phyloP scores from a whole-genome alignment of 1,140 invertebrate genomes.

The Calephelis nemesis region DNA sequence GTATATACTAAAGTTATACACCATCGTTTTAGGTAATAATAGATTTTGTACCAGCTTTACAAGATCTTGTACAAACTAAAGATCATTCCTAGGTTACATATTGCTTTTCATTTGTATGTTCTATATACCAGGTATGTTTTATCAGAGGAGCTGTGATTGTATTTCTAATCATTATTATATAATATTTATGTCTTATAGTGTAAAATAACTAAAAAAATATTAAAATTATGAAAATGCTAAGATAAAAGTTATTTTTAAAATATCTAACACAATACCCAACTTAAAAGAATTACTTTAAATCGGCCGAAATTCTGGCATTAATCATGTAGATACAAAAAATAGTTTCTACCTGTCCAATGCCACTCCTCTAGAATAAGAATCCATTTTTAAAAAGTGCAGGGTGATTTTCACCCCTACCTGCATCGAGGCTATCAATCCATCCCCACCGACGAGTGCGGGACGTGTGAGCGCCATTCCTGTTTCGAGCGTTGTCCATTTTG shows the following conservation, averaged over 20 bases:
- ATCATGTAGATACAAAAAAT: not conserved
- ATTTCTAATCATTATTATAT: too few relatives aligned
- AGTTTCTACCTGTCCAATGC: not conserved
- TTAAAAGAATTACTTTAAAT: not conserved
- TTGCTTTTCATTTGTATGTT: too few relatives aligned
- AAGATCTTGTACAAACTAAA: too few relatives aligned
- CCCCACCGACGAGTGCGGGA: conserved; percentile 55
- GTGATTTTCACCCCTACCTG: conserved; percentile 54
- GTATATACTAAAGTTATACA: too few relatives aligned
- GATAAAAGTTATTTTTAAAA: not conserved
- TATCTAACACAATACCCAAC: not conserved
- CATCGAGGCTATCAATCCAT: conserved; percentile 55
- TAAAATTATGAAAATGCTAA: too few relatives aligned
- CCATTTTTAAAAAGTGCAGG: conserved; percentile 53
- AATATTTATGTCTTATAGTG: too few relatives aligned
- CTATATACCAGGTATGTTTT: too few relatives aligned
- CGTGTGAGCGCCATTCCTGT: conserved; percentile 49
- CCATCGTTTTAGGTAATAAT: too few relatives aligned
- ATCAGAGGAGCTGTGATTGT: too few relatives aligned
- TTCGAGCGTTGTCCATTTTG: conserved; percentile 38
- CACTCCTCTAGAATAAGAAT: conserved; percentile 19
- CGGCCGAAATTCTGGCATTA: not conserved
- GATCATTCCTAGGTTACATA: too few relatives aligned
- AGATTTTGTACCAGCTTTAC: too few relatives aligned
- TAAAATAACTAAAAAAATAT: too few relatives aligned